These are phyloP conservation scores for Laticauda colubrina DNA, from an alignment of 2,113 vertebrate species.

Conservation along the genomic window DNA sequence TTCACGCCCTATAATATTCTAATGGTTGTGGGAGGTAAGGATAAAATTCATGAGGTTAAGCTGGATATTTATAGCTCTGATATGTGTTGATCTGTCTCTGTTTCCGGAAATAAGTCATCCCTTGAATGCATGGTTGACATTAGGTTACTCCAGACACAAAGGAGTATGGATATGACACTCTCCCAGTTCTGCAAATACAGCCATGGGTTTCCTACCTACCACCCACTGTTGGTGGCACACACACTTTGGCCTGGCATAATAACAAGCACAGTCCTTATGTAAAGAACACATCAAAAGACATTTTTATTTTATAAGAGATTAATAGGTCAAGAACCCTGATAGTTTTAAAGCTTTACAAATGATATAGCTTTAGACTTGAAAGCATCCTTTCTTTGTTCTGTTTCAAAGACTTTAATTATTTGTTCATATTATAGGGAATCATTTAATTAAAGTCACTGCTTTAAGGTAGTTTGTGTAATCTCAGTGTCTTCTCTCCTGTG, in stretches of 20 bases:
- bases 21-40: not conserved
- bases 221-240: not conserved
- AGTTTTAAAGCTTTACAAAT: not conserved
- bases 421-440: not conserved
- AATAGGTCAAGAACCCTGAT: not conserved
- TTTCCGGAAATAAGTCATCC: not conserved
- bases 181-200: not conserved
- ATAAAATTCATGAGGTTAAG: not conserved
- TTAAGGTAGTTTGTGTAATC: not conserved
- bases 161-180: not conserved
- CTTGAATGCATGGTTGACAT: not conserved
- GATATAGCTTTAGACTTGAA: not conserved
- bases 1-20: not conserved
- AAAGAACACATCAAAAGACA: not conserved
- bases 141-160: not conserved
- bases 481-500: not conserved
- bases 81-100: not conserved
- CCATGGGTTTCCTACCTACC: not conserved
- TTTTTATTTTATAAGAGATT: not conserved
- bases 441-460: not conserved
- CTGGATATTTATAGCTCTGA: not conserved
- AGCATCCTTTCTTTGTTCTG: not conserved
- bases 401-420: not conserved
- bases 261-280: not conserved
- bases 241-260: not conserved